Base-by-base conservation (phyloP, 2,797 vertebrate genomes). In the Gymnothorax reevesii region DNA sequence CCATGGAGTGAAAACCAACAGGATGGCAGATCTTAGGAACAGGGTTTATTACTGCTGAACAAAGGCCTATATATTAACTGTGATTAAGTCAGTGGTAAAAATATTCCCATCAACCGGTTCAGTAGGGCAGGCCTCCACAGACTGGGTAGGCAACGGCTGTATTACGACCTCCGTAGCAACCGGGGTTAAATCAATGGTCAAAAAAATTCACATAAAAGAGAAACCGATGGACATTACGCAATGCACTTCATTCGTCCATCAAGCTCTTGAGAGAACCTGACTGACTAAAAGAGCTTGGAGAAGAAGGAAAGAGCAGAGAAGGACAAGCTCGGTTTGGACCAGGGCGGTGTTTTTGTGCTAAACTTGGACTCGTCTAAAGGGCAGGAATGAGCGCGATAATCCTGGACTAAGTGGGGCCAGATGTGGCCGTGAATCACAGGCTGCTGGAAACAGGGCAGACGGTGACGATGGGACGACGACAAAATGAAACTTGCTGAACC, bases 191-290 rank as follows among this genome's bases (percentile, higher is more conserved):
- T 66, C 62, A 22, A 22, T 59, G 57, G 57, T 66, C 20, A 66
- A 66, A 20, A 20, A 66, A 20, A 66, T 66, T n/a, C 62, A 66
- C 62, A 66, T 22, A 1, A n/a, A 66, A 66, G 4, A 6, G 22
- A 66, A 22, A 8, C 8, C 8, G 57, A 71, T 42, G 54, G 55
- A 64, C 33, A 75, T 9, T 80, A 6, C 52, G 0, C 0, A 9
- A 42, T 77, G 55, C 88, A 85, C 66, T 27, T n/a, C 82, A 59
- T 33, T 57, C 52, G 33, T 33, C 33, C 69, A 73, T 69, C 20
- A 7, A 33, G 69, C 20, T 22, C 62, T 22, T 66, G 71, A 49
- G 27, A 20, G 6, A n/a, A 79, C 54, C 0, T 2, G 49, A 79
- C n/a, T 9, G 1, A 17, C 33, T 8, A 1, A 73, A 12, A 33